Base-by-base conservation (phyloP, 2,113 vertebrate species). In the Callocephalon fimbriatum region DNA sequence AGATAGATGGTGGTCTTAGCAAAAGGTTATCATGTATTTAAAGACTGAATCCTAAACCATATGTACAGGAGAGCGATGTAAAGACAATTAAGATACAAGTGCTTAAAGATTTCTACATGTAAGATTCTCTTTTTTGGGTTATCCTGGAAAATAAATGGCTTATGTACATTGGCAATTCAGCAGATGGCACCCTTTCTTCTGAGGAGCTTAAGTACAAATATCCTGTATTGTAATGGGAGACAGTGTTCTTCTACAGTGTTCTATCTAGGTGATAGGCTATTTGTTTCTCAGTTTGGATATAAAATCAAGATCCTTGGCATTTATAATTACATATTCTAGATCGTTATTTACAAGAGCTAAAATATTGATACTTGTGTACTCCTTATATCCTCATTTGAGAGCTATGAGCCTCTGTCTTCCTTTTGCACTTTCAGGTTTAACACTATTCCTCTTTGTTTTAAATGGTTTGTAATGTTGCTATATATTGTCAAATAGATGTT, bases 231-330 rank as follows among this genome's bases (percentile, higher is more conserved):
- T 19, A 42, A 25, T 7, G 37, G 21, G 20, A 42, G 15, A 32
- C 32, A 50, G 12, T 0, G 1, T 38, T 47, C 42, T 37, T 44
- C 48, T 16, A 32, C 32, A 50, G 12, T 0, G 1, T 38, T 45
- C 40, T 37, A n/a, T 44, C 48, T 16, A 25, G 67, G 20, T 16
- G 31, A n/a, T 1, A 54, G 26, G 26, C n/a, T 37, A 6, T 25
- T 23, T 61, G 13, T 53, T 70, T 65, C 51, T 54, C 73, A 44
- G 23, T 40, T 75, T 75, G 68, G 31, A 25, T 65, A 14, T 29
- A 62, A 54, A 84, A 71, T 38, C n/a, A 59, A 74, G n/a, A 32
- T 47, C 22, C 48, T 71, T 32, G 44, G 45, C 27, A 18, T 53
- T 40, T 66, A 13, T 35, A 48, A 32, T 85, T 35, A 61, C 2